A percentile compares a stretch with the other conserved stretches of the same genome.
Conservation (phyloP, 2,113 vertebrate species). For the Cochlearius cochlearius region DNA sequence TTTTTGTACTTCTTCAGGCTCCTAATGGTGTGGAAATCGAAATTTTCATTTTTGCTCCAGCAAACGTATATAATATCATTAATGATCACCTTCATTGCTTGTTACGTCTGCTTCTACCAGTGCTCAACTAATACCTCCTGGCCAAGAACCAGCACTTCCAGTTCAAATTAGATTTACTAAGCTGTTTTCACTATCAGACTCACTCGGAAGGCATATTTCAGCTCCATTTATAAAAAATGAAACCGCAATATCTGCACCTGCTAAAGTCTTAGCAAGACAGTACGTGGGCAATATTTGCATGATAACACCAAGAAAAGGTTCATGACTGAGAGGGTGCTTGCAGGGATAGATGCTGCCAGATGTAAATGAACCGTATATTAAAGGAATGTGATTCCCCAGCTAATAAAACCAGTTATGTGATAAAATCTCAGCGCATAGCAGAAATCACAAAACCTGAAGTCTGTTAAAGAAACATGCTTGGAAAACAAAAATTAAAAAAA, state of each 20-base stretch:
- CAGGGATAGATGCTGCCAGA: background rate
- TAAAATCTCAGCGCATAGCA: background rate
- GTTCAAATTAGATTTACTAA: background rate
- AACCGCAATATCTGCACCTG: background rate
- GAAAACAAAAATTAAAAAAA: background rate
- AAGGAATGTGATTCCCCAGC: background rate
- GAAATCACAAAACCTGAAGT: background rate
- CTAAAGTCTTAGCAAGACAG: background rate
- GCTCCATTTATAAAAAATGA: background rate
- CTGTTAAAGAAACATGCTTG: background rate
- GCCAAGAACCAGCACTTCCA: background rate
- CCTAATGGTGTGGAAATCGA: constrained; percentile 42
- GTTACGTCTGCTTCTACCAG: background rate
- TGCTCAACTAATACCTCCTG: background rate
- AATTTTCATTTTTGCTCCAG: constrained; percentile 32
- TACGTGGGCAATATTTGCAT: background rate
- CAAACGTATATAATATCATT: background rate
- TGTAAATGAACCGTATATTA: background rate
- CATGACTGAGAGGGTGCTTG: background rate
- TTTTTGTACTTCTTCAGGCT: constrained; percentile 24
- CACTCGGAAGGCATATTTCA: background rate
- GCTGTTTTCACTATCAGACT: background rate
- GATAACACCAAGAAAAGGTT: background rate
- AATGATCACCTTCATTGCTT: constrained; percentile 20
- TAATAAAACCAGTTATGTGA: background rate